A percentile compares a stretch with the other conserved stretches of the same genome.
Evolutionary conservation across 2,888 invertebrate species (phyloP).

Genomic region (Epinotia bilunana): DNA sequence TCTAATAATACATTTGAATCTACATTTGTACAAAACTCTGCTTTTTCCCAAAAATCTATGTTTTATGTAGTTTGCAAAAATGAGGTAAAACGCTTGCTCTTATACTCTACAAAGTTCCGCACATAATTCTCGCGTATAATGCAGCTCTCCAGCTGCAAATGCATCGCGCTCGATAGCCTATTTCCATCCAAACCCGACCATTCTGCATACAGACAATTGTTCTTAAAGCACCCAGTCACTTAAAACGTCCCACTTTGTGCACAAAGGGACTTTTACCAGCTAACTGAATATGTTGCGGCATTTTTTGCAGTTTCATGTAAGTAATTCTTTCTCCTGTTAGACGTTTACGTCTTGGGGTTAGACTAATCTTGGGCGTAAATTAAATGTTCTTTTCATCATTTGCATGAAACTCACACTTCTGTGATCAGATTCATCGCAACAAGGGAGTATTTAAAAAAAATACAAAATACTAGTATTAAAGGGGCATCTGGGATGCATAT

Average conservation of each 20-base stretch:
- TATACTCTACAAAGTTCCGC: slow-evolving; percentile 41
- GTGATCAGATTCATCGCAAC: no score
- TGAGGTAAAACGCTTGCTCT: slow-evolving; percentile 25
- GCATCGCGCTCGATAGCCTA: slow-evolving; percentile 70
- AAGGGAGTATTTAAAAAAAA: no score
- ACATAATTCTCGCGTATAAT: slow-evolving; percentile 46
- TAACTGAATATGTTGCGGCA: slow-evolving; percentile 39
- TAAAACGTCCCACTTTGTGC: slow-evolving; percentile 71
- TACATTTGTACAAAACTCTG: no score
- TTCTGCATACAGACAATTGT: slow-evolving; percentile 72
- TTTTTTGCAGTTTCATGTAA: slow-evolving; percentile 40
- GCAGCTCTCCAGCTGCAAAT: slow-evolving; percentile 54
- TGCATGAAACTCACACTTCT: no score
- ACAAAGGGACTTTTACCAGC: slow-evolving; percentile 71
- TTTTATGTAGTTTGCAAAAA: slow-evolving; percentile 6
- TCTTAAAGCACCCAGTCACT: slow-evolving; percentile 70
- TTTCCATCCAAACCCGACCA: slow-evolving; percentile 70
- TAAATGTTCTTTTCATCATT: no score
- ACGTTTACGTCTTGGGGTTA: not conserved
- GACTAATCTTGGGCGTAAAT: no score
- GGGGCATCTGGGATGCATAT: no score
- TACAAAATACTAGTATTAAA: no score
- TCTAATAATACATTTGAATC: no score
- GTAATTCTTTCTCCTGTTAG: slow-evolving; percentile 16
- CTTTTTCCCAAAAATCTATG: no score